Evolutionary conservation across 2,888 invertebrate species (phyloP).

Genomic region (Brenthis daphne): DNA sequence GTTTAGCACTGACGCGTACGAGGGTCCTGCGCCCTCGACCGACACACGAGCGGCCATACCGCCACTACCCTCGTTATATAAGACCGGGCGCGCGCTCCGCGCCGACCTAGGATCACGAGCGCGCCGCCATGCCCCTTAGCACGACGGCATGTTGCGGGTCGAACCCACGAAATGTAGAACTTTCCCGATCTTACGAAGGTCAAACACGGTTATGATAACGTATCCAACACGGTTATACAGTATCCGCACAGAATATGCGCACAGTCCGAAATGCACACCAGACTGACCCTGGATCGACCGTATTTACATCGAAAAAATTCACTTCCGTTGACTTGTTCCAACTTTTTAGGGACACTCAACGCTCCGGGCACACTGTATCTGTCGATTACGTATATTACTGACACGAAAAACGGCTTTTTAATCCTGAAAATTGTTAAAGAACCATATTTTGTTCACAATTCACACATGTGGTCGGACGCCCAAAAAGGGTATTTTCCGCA

Average conservation of each 20-base stretch:
- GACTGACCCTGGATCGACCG: constrained; percentile 76
- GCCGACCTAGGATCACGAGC: constrained; percentile 82
- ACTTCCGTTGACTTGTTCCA: constrained; percentile 74
- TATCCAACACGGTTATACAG: constrained; percentile 51
- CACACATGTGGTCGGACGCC: constrained; percentile 87
- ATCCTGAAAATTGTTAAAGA: constrained; percentile 70
- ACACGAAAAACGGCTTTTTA: constrained; percentile 61
- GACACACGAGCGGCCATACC: constrained; percentile 82
- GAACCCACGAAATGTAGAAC: constrained; percentile 67
- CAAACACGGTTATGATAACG: constrained; percentile 52
- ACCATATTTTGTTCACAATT: constrained; percentile 79
- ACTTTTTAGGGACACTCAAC: constrained; percentile 66
- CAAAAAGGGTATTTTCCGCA: constrained; percentile 86
- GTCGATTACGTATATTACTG: constrained; percentile 59
- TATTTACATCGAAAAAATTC: constrained; percentile 81
- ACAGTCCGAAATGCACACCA: constrained; percentile 72
- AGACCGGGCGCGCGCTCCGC: constrained; percentile 81
- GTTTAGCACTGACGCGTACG: constrained; percentile 88
- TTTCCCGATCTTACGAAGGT: constrained; percentile 62
- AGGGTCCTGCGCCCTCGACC: constrained; percentile 83
- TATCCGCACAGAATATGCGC: constrained; percentile 63
- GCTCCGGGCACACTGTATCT: constrained; percentile 64
- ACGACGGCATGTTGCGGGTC: constrained; percentile 76
- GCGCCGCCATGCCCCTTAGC: constrained; percentile 78
- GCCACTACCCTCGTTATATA: constrained; percentile 78